A percentile compares a stretch with the other conserved stretches of the same genome.
These are phyloP conservation scores for Phyllostomus discolor DNA, from an alignment of 2,113 vertebrate species.

Conservation along the genomic window DNA sequence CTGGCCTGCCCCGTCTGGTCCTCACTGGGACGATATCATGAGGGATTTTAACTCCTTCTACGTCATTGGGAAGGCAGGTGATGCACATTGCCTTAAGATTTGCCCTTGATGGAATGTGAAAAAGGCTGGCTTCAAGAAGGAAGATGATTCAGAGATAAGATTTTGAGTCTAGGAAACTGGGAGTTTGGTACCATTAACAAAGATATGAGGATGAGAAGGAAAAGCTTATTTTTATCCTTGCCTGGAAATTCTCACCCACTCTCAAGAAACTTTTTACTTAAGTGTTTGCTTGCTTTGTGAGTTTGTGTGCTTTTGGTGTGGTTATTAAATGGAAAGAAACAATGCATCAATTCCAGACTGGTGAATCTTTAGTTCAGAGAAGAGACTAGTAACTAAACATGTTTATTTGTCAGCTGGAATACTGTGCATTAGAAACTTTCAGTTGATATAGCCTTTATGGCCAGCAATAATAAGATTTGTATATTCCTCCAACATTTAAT, in stretches of 20 bases:
- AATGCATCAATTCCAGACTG: neutral
- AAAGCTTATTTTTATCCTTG: slow-evolving; percentile 42
- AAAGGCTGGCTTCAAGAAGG: neutral
- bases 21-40: neutral
- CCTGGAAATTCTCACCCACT: neutral
- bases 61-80: neutral
- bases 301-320: slow-evolving; percentile 24
- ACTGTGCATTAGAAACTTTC: neutral
- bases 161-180: slow-evolving; percentile 13
- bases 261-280: neutral
- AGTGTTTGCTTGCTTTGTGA: slow-evolving; percentile 18
- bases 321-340: neutral
- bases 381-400: neutral
- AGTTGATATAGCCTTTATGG: neutral
- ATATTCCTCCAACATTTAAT: neutral
- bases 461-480: neutral
- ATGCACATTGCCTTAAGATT: neutral
- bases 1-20: neutral
- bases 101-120: neutral
- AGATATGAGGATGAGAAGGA: neutral
- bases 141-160: slow-evolving; percentile 17
- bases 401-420: neutral
- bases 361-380: neutral
- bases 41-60: neutral
- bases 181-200: neutral